Base-by-base conservation (phyloP, 2,797 vertebrate genomes). In the Characodon lateralis region DNA sequence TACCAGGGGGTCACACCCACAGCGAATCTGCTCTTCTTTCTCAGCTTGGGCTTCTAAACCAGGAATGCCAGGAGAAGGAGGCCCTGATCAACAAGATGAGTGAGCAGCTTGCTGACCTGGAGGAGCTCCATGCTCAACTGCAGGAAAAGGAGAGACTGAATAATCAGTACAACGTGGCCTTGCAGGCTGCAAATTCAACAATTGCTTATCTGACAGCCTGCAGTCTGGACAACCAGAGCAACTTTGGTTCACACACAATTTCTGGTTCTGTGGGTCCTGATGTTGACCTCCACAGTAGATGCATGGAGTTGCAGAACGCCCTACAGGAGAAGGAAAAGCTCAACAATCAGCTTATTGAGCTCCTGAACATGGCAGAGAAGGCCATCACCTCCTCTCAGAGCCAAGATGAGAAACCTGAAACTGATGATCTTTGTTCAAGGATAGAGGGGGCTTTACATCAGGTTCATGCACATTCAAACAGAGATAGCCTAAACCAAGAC, bases 121-220 rank as follows among this genome's bases (percentile, higher is more conserved):
- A 95, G 35, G 87, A 89, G 59, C 90, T 95, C 22, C 89, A 92
- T 4, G 65, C 75, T 14, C 91, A 93, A 83, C 92, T 96, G 68
- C 90, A 85, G 72, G 92, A 96, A 81, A 96, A 95, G 75, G 93
- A 95, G 31, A 78, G 53, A 7, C 89, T 95, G 41, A 94, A 92
- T 76, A 39, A 16, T 1, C 89, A 94, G 65, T 93, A 94, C 1
- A 22, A 79, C 6, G 94, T 93, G 78, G 95, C 94, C 43, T 78
- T 96, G 66, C 92, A 93, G 78, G 95, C 94, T 2, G 95, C 95
- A 2, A 90, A 96, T 56, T 95, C 95, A 89, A 96, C 95, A 63
- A 95, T 96, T 5, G 93, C 95, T 39, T 96, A 96, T 78, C 92
- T 96, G 73, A 96, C 95, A 0, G 95, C 96, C 53, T 96, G 93